These are phyloP conservation scores for Vidua chalybeata DNA, from an alignment of 2,113 vertebrate genomes.

Conservation along the genomic window DNA sequence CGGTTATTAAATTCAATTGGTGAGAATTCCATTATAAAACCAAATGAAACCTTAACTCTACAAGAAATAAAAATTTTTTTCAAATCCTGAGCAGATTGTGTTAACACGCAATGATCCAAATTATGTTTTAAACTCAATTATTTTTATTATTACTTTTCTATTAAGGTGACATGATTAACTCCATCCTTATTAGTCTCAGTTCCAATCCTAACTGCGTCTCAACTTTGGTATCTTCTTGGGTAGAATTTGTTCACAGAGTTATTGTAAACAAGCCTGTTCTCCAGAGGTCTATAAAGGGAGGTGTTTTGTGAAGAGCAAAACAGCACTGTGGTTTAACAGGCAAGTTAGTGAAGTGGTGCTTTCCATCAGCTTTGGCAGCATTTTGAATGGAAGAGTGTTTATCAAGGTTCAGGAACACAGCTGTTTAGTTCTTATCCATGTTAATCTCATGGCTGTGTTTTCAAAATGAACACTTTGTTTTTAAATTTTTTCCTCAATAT, in stretches of 20 bases:
- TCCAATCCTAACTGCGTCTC: background rate
- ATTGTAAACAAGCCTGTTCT: background rate
- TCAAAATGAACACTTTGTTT: background rate
- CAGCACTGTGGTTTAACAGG: background rate
- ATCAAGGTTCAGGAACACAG: background rate
- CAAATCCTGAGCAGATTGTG: constrained; percentile 62
- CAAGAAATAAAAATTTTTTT: constrained; percentile 69
- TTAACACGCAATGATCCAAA: constrained; percentile 70
- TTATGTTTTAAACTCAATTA: constrained; percentile 80
- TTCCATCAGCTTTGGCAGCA: background rate
- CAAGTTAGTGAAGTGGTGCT: background rate
- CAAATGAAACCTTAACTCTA: constrained; percentile 66
- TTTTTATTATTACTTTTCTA: constrained; percentile 78
- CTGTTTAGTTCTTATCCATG: background rate
- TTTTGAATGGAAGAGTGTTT: background rate
- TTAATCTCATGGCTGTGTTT: background rate
- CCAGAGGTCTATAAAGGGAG: background rate
- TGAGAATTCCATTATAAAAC: constrained; percentile 65
- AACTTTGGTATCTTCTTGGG: background rate
- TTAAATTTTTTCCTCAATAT: background rate
- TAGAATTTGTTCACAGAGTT: background rate
- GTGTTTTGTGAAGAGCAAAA: background rate
- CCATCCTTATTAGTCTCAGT: constrained; percentile 4
- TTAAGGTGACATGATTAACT: constrained; percentile 69
- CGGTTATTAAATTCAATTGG: constrained; percentile 70